These are phyloP conservation scores for Podocnemis expansa DNA, from an alignment of 2,113 vertebrate genomes.

Conservation along the genomic window DNA sequence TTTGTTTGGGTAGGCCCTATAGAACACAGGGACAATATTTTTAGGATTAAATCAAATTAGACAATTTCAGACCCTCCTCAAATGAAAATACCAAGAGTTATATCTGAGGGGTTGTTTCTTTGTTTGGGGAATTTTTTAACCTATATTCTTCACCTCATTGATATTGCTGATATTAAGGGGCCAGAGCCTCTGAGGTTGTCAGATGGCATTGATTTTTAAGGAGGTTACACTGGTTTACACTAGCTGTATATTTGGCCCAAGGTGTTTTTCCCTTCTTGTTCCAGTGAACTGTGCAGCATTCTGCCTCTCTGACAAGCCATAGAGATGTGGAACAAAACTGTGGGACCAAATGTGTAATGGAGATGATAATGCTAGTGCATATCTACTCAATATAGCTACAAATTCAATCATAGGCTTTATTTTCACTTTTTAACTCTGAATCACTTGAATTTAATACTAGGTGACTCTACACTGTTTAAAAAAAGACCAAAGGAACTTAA, in stretches of 20 bases:
- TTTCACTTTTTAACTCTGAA: background rate
- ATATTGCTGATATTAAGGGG: too few species aligned
- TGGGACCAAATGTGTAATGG: accelerated
- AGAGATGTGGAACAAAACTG: background rate
- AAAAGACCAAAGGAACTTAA: background rate
- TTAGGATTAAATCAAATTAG: background rate
- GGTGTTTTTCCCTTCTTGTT: background rate
- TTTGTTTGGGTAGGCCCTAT: too few species aligned
- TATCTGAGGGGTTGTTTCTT: background rate
- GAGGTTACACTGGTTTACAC: background rate
- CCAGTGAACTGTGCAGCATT: background rate
- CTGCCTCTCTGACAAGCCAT: background rate
- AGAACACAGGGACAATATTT: background rate
- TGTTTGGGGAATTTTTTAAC: background rate
- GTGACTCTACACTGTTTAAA: background rate
- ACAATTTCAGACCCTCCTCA: background rate
- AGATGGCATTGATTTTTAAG: background rate
- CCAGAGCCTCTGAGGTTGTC: background rate
- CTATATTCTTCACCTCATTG: too few species aligned
- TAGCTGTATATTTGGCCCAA: background rate
- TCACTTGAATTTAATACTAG: background rate
- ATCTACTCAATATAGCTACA: background rate
- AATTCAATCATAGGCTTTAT: background rate
- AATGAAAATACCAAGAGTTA: background rate
- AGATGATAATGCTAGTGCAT: background rate